These are phyloP conservation scores for Cathartes aura DNA, from an alignment of 2,113 vertebrate species.

Conservation along the genomic window DNA sequence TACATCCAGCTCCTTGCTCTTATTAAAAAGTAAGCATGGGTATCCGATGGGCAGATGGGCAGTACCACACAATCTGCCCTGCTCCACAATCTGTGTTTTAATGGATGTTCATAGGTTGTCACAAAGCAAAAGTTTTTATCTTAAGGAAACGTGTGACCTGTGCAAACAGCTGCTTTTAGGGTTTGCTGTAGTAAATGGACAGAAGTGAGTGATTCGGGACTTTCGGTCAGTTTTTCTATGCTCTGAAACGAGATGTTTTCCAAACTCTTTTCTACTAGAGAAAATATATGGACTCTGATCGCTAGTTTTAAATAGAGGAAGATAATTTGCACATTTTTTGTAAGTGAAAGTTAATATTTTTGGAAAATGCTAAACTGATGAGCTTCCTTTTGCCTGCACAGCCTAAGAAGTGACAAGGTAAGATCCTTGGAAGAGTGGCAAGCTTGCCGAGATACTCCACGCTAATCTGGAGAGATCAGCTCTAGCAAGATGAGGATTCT, in stretches of 20 bases:
- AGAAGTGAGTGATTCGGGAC: neutral
- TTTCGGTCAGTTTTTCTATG: neutral
- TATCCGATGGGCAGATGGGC: slow-evolving; percentile 42
- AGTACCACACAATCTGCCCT: slow-evolving; percentile 44
- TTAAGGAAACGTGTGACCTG: fast-evolving
- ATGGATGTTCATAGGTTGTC: neutral
- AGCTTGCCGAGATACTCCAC: neutral
- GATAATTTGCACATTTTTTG: neutral
- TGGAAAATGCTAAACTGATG: neutral
- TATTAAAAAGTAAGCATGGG: neutral
- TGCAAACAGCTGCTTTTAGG: neutral
- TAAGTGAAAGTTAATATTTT: neutral
- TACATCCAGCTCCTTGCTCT: slow-evolving; percentile 46
- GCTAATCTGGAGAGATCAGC: neutral
- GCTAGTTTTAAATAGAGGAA: neutral
- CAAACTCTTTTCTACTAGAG: neutral
- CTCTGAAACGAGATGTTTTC: neutral
- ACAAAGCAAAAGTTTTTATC: neutral
- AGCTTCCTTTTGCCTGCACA: neutral
- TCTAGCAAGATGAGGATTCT: neutral
- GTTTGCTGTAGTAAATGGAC: neutral
- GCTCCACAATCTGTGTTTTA: neutral
- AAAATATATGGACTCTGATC: neutral
- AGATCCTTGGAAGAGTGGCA: neutral
- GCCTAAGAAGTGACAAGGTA: neutral